Base-by-base conservation (phyloP, 2,113 vertebrate genomes). In the Oceanodroma tethys region DNA sequence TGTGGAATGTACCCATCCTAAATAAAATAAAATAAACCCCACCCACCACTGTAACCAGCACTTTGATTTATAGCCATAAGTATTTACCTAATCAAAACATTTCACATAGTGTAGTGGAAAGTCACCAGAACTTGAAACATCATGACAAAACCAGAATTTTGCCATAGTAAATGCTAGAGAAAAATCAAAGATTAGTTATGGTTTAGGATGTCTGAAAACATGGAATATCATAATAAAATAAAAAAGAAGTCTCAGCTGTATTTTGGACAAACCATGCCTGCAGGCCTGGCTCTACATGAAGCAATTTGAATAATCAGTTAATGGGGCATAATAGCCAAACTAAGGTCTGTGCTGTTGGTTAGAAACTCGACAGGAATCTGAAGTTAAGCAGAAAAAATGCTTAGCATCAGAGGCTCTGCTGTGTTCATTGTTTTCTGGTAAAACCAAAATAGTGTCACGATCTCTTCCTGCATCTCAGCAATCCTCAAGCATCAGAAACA, bases 371-470 rank as follows among this genome's bases (percentile, higher is more conserved):
- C 48, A 81, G 73, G 83, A 95, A 97, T 95, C 52, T 1, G 0
- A 88, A 95, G 20, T 3, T 65, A 85, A 89, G 68, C 56, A 60
- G 52, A 72, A 90, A 94, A 93, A 92, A 86, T 67, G 68, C 68
- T 75, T 79, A 90, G 81, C 80, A 67, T 86, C 20, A 84, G 68
- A 83, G 8, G 34, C 60, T 95, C 90, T 95, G 88, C 86, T 95
- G 53, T 56, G 53, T 62, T 63, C 83, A 90, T 74, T 95, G 95
- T 93, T 86, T 91, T 89, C 94, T 89, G 83, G 90, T 88, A 88
- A 95, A 95, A 91, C 72, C 76, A 89, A 95, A 95, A 86, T 30
- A 96, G n/a, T 1, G 2, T 74, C 60, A 91, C 0, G 14, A 86
- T 92, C 36, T 74, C 47, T 55, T 91, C 72, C 67, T 93, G 79